Percentiles rank a stretch among this genome's conserved stretches.
These are phyloP conservation scores for Apostichopus californicus DNA, from an alignment of 35 echinoderm and acorn worm genomes.

Conservation along the genomic window DNA sequence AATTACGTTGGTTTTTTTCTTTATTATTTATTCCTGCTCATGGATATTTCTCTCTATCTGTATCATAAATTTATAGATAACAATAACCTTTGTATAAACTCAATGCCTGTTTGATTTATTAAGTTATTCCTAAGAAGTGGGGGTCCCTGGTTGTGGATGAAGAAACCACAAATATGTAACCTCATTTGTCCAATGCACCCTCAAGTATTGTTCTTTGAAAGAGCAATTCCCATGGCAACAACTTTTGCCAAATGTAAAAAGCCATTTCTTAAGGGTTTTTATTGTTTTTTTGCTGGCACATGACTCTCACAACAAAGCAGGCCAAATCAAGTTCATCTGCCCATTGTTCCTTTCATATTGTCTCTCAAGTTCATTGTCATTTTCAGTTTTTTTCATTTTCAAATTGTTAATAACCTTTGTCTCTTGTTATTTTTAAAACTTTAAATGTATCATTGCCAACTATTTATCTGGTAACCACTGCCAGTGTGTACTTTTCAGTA, in stretches of 20 bases:
- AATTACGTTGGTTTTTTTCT: no score
- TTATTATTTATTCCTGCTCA: no score
- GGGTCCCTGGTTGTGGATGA: neutral
- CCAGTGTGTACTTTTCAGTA: no score
- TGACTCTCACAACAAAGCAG: neutral
- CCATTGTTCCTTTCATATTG: neutral
- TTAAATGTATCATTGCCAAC: no score
- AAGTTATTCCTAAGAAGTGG: neutral
- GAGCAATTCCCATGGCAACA: neutral
- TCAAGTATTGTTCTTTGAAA: neutral
- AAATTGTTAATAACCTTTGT: no score
- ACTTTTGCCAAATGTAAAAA: neutral
- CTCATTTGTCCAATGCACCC: neutral
- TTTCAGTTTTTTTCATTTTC: no score
- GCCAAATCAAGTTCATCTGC: neutral
- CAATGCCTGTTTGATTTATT: constrained; percentile 1
- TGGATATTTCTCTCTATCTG: no score
- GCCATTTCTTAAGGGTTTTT: neutral
- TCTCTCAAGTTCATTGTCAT: no score
- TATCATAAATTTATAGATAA: no score
- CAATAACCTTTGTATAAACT: neutral
- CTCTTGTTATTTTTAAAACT: no score
- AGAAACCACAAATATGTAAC: neutral
- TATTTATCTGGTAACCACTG: no score
- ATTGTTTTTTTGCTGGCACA: neutral